Evolutionary conservation across 2,113 vertebrate species (phyloP).

Genomic region (Ginglymostoma cirratum): DNA sequence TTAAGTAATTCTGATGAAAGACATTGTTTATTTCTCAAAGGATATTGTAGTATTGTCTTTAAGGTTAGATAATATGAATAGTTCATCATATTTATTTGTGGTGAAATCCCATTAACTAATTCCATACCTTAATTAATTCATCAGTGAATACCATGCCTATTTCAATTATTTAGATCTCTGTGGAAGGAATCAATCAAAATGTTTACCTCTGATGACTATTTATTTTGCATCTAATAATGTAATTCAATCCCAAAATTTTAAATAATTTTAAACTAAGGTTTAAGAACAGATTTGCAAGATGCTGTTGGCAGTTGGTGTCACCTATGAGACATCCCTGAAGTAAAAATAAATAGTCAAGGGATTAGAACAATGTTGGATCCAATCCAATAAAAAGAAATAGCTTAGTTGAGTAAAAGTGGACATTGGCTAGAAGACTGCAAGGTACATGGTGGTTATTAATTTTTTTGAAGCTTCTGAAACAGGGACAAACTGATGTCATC

Average conservation of each 20-base stretch:
- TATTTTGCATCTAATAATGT: background rate
- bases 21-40: slow-evolving; percentile 9
- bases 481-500: slow-evolving; percentile 7
- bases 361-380: slow-evolving; percentile 1
- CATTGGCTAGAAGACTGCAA: background rate
- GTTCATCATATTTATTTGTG: background rate
- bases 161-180: background rate
- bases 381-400: slow-evolving; percentile 17
- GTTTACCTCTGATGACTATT: background rate
- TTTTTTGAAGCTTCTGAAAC: background rate
- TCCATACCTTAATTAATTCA: background rate
- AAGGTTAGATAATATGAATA: background rate
- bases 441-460: background rate
- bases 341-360: slow-evolving; percentile 18
- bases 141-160: background rate
- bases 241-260: slow-evolving; percentile 50
- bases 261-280: slow-evolving; percentile 56
- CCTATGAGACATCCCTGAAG: background rate
- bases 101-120: background rate
- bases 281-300: slow-evolving; percentile 39
- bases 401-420: slow-evolving; percentile 24
- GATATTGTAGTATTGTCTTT: background rate
- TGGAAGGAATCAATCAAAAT: background rate
- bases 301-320: slow-evolving; percentile 25
- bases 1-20: background rate